Evolutionary conservation across 2,797 vertebrate species (phyloP).

Genomic region (Eospalax fontanierii): DNA sequence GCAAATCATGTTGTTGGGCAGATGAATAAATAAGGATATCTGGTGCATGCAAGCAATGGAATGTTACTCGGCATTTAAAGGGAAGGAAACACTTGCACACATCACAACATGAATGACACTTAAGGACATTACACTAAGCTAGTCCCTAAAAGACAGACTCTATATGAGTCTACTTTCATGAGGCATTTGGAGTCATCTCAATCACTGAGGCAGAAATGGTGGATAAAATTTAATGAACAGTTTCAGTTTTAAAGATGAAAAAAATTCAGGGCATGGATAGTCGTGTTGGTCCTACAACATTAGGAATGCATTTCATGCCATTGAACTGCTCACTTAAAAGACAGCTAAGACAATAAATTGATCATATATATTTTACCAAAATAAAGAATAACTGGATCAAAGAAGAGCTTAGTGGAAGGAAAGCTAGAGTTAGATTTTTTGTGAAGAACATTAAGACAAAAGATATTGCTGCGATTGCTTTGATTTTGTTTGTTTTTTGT

Average conservation of each 20-base stretch:
- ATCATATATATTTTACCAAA: background rate
- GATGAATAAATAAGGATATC: background rate
- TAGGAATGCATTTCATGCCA: background rate
- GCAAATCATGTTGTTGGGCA: background rate
- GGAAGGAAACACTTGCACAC: background rate
- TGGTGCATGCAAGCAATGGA: too few species aligned
- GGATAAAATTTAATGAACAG: background rate
- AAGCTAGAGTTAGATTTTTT: background rate
- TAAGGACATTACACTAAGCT: background rate
- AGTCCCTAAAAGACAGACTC: background rate
- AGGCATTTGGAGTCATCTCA: background rate
- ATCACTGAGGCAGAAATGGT: background rate
- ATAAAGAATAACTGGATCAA: background rate
- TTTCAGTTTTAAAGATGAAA: background rate
- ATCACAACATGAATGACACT: background rate
- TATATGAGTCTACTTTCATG: background rate
- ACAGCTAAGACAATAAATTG: background rate
- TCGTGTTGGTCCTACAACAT: background rate
- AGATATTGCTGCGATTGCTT: accelerated
- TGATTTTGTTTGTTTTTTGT: too few species aligned
- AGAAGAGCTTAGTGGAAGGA: background rate
- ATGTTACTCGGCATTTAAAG: background rate
- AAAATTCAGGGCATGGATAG: background rate
- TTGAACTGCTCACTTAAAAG: background rate
- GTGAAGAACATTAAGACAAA: background rate